Conservation (phyloP, 1,140 invertebrate genomes). For the Goniozus legneri region DNA sequence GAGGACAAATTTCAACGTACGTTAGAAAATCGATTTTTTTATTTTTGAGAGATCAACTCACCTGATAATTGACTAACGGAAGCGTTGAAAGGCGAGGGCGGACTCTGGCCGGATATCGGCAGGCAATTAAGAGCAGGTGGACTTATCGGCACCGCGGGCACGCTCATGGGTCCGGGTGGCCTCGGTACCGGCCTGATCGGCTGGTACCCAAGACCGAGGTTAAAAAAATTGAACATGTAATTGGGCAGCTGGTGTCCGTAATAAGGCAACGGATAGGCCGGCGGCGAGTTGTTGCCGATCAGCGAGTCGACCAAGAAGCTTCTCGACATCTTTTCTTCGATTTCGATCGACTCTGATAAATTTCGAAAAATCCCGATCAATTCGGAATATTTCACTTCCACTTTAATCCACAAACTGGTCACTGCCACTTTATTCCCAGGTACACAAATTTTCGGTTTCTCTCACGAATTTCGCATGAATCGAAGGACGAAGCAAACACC, state of each 20-base stretch:
- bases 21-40: too few relatives aligned
- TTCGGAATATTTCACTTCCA: too few relatives aligned
- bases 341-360: too few relatives aligned
- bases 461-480: too few relatives aligned
- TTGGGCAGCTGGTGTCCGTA: constrained; percentile 44
- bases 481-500: constrained; percentile 14
- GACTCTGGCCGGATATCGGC: constrained; percentile 32
- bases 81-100: constrained; percentile 46
- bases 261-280: constrained; percentile 44
- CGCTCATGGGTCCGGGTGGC: constrained; percentile 33
- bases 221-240: constrained; percentile 51
- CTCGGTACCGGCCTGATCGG: constrained; percentile 44
- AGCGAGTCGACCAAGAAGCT: constrained; percentile 74
- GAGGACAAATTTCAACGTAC: too few relatives aligned
- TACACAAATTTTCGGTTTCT: too few relatives aligned
- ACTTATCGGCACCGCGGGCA: constrained; percentile 26
- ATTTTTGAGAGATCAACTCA: too few relatives aligned
- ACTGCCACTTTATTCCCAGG: too few relatives aligned
- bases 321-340: constrained; percentile 63
- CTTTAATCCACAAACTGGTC: too few relatives aligned
- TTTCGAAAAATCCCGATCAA: too few relatives aligned
- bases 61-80: constrained; percentile 35
- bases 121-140: constrained; percentile 27
- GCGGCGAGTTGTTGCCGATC: constrained; percentile 60
- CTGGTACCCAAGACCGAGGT: constrained; percentile 43